Percentiles rank a stretch among this genome's conserved stretches.
These are phyloP conservation scores for Tetrao urogallus DNA, from an alignment of 2,113 vertebrate species.

Conservation along the genomic window DNA sequence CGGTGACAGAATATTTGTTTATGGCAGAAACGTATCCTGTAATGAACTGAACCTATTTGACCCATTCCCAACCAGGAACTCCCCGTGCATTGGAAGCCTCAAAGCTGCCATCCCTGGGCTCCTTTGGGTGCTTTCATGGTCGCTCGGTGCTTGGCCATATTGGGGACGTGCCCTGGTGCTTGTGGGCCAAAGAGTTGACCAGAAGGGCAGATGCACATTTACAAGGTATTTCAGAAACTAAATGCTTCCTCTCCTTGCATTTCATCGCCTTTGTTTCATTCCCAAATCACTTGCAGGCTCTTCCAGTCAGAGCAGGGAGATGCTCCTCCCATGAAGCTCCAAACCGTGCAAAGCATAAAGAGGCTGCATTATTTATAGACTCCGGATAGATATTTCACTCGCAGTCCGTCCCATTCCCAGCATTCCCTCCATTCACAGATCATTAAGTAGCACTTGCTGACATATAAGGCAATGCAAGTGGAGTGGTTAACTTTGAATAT, in stretches of 20 bases:
- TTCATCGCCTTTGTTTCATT: conserved; percentile 60
- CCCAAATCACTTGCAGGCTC: conserved; percentile 55
- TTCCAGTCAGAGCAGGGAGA: conserved; percentile 33
- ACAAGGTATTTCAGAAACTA: neutral
- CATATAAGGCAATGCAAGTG: conserved; percentile 67
- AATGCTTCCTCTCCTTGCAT: neutral
- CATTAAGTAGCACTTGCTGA: conserved; percentile 68
- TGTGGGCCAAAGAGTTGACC: neutral
- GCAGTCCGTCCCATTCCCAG: conserved; percentile 59
- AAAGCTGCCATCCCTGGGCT: neutral
- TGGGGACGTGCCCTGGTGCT: neutral
- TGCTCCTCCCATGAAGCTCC: conserved; percentile 68
- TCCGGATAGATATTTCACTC: conserved; percentile 52
- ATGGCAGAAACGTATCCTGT: neutral
- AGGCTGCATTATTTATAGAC: conserved; percentile 73
- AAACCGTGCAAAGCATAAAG: conserved; percentile 48
- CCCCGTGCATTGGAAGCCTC: accelerated
- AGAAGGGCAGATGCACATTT: neutral
- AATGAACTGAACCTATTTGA: neutral
- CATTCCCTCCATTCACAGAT: conserved; percentile 72
- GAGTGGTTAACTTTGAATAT: conserved; percentile 53
- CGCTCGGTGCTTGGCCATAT: neutral
- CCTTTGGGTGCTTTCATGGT: neutral
- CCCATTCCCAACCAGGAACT: neutral
- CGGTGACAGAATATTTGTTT: neutral